These are phyloP conservation scores for Euplagia quadripunctaria DNA, from an alignment of 2,888 invertebrate species.

Conservation along the genomic window DNA sequence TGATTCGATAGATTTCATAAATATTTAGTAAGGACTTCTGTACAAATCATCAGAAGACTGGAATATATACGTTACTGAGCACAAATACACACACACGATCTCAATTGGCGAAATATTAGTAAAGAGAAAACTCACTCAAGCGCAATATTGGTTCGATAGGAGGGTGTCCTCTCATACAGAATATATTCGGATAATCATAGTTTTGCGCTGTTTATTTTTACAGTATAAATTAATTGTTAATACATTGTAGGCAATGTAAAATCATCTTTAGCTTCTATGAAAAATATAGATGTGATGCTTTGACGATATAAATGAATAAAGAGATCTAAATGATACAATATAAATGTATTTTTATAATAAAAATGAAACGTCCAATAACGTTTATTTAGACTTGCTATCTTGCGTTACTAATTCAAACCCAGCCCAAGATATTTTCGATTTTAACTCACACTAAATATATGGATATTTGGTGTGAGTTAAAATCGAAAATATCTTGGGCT, in stretches of 20 bases:
- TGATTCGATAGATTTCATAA: not conserved
- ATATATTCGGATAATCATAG: not conserved
- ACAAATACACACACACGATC: conserved; percentile 27
- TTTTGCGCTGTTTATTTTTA: not conserved
- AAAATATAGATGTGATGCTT: too few species aligned
- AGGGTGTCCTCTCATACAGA: not conserved
- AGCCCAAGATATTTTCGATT: too few species aligned
- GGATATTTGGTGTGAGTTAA: too few species aligned
- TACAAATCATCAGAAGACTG: not conserved
- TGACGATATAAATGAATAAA: too few species aligned
- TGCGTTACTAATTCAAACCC: too few species aligned
- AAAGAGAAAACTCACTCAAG: conserved; percentile 33
- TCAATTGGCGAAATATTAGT: conserved; percentile 47
- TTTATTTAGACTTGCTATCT: too few species aligned
- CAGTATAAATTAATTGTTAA: not conserved
- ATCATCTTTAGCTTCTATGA: too few species aligned
- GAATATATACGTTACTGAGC: conserved; percentile 27
- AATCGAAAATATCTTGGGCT: too few species aligned
- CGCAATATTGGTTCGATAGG: conserved; percentile 33
- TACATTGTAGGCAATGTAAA: not conserved
- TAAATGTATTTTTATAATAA: too few species aligned
- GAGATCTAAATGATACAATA: too few species aligned
- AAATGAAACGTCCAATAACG: too few species aligned
- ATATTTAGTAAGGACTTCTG: conserved; percentile 5
- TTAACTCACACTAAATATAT: too few species aligned